These are phyloP conservation scores for Hirtodrosophila alboralis DNA, from an alignment of 2,888 invertebrate genomes.

Conservation along the genomic window DNA sequence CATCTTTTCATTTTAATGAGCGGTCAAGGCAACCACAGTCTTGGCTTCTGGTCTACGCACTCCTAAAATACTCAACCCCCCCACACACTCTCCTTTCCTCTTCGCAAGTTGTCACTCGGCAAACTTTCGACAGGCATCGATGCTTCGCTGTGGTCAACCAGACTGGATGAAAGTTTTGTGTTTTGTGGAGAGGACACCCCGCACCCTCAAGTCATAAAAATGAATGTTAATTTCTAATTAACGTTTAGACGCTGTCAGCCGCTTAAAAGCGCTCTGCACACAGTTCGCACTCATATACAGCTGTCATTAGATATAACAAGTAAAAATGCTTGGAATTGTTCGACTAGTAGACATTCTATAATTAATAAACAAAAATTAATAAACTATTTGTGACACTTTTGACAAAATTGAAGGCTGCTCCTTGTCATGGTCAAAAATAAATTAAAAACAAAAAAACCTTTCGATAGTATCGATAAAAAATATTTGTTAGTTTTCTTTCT, in stretches of 20 bases:
- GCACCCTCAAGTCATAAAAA: constrained; percentile 30
- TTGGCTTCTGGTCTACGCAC: too few species aligned
- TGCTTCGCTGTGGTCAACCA: constrained; percentile 41
- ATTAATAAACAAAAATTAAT: too few species aligned
- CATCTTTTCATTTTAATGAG: constrained; percentile 31
- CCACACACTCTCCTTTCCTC: background rate
- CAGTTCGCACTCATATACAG: constrained; percentile 27
- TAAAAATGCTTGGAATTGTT: background rate
- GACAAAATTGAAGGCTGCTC: too few species aligned
- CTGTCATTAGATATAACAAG: constrained; percentile 42
- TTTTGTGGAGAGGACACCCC: too few species aligned
- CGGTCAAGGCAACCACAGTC: constrained; percentile 18
- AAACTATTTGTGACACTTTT: too few species aligned
- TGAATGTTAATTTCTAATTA: constrained; percentile 52
- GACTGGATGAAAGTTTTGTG: constrained; percentile 21
- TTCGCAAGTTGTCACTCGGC: constrained; percentile 25
- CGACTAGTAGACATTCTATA: too few species aligned
- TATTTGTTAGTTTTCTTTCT: too few species aligned
- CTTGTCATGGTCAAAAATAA: too few species aligned
- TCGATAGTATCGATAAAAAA: too few species aligned
- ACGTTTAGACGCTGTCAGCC: constrained; percentile 24
- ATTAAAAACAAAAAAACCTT: too few species aligned
- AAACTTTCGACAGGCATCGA: constrained; percentile 24
- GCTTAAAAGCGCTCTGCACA: constrained; percentile 26
- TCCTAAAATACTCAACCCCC: too few species aligned